Evolutionary conservation across 2,113 vertebrate genomes (phyloP).

Genomic region (Ifrita kowaldi): DNA sequence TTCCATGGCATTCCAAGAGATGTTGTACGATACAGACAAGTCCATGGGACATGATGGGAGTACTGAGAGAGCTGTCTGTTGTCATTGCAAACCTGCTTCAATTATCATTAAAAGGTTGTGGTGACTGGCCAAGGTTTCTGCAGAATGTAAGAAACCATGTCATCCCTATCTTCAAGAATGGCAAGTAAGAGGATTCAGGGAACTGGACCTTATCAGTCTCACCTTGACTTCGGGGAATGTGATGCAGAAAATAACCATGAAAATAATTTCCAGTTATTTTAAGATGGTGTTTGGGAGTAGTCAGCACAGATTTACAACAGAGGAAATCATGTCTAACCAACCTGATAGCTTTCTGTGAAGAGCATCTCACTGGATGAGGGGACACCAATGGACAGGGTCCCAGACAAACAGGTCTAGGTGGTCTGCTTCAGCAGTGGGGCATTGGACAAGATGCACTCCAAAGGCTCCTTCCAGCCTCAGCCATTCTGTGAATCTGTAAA

Average conservation of each 20-base stretch:
- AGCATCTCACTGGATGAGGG: background rate
- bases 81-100: background rate
- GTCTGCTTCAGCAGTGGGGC: background rate
- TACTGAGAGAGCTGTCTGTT: background rate
- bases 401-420: background rate
- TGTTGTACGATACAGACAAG: background rate
- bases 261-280: background rate
- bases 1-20: background rate
- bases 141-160: background rate
- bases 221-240: background rate
- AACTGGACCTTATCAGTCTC: background rate
- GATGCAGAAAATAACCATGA: background rate
- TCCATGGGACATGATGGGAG: background rate
- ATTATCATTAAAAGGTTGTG: background rate
- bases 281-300: background rate
- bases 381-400: background rate
- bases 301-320: background rate
- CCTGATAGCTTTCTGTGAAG: background rate
- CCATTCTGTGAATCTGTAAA: background rate
- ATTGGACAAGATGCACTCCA: background rate
- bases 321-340: background rate
- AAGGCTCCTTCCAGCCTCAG: background rate
- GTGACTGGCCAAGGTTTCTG: background rate
- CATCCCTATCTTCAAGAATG: background rate
- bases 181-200: background rate